Evolutionary conservation across 2,888 invertebrate genomes (phyloP).

Genomic region (Athetis lepigone): DNA sequence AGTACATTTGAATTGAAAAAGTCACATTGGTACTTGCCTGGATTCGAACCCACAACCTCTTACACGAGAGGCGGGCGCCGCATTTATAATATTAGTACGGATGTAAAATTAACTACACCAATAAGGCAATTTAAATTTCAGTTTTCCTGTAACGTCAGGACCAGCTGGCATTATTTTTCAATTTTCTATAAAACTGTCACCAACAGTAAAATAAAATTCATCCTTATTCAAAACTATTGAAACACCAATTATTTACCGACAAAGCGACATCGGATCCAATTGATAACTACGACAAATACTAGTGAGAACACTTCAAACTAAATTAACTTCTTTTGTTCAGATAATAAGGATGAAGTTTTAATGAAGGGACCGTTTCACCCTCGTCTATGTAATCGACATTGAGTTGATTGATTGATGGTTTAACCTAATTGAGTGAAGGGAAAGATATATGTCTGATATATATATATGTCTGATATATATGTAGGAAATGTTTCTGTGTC

Average conservation of each 20-base stretch:
- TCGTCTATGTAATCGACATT: constrained; percentile 45
- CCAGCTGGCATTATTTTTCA: background rate
- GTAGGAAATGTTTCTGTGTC: too few relatives aligned
- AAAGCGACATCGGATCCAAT: constrained; percentile 43
- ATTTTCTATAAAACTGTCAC: background rate
- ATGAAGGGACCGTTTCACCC: constrained; percentile 31
- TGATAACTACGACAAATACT: constrained; percentile 43
- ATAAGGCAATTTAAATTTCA: too few relatives aligned
- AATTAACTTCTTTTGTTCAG: constrained; percentile 30
- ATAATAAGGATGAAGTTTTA: constrained; percentile 43
- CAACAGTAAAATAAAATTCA: background rate
- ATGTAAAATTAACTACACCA: too few relatives aligned
- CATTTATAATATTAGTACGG: too few relatives aligned
- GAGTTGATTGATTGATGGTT: constrained; percentile 68
- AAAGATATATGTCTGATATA: constrained; percentile 22
- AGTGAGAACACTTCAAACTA: constrained; percentile 29
- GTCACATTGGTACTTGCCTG: too few relatives aligned
- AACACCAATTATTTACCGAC: constrained; percentile 44
- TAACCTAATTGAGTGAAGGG: constrained; percentile 56
- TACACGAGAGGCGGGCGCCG: too few relatives aligned
- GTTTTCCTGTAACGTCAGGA: background rate
- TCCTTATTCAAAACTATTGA: constrained; percentile 17
- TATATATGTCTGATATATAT: too few relatives aligned
- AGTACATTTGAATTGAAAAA: too few relatives aligned
- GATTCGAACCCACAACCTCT: too few relatives aligned